Evolutionary conservation across 1,140 invertebrate species (phyloP).

Genomic region (Anadara kagoshimensis): DNA sequence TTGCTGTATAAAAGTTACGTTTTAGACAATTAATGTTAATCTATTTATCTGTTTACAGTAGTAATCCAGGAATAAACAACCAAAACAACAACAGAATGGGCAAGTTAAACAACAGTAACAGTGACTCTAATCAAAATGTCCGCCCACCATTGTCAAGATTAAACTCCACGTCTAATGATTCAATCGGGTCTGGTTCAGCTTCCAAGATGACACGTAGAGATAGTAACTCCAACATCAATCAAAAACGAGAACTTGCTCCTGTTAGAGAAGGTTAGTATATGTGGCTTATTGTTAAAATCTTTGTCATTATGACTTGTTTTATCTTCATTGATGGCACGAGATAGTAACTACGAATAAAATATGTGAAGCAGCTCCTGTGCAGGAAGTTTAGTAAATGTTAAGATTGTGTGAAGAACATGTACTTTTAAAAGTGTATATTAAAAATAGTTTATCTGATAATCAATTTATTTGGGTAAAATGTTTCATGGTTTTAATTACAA

Average conservation of each 20-base stretch:
- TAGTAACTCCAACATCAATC: constrained; percentile 1
- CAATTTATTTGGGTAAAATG: too few relatives aligned
- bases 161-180: constrained; percentile 22
- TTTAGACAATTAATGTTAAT: too few relatives aligned
- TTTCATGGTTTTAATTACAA: too few relatives aligned
- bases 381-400: constrained; percentile 60
- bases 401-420: too few relatives aligned
- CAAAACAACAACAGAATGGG: constrained; percentile 33
- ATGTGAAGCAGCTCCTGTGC: constrained; percentile 56
- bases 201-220: constrained; percentile 18
- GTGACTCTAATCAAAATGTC: constrained; percentile 29
- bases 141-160: constrained; percentile 20
- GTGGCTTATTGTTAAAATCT: too few relatives aligned
- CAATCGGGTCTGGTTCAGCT: constrained; percentile 14
- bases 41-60: not conserved
- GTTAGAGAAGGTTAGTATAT: constrained; percentile 58
- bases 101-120: constrained; percentile 33
- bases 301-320: too few relatives aligned
- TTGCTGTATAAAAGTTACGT: too few relatives aligned
- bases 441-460: too few relatives aligned
- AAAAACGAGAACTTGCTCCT: constrained; percentile 51
- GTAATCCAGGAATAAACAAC: constrained; percentile 2
- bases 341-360: constrained; percentile 9
- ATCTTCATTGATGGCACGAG: constrained; percentile 13
- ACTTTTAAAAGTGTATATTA: too few relatives aligned